These are phyloP conservation scores for Percopsis transmontana DNA, from an alignment of 2,113 vertebrate genomes.

Conservation along the genomic window DNA sequence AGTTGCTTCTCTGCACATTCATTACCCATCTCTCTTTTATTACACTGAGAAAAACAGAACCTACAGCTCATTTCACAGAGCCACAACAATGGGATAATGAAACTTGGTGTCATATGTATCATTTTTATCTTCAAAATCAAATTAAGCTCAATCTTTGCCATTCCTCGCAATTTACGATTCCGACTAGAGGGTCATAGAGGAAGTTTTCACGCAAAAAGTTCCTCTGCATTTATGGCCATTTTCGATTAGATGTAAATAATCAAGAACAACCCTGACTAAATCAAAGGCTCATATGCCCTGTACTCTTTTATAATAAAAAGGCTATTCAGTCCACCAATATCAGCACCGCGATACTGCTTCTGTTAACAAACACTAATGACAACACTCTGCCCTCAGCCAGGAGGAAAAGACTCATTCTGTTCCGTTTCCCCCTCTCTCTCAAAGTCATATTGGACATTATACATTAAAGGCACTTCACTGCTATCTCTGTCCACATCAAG, in stretches of 20 bases:
- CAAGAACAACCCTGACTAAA: constrained; percentile 14
- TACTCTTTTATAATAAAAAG: constrained; percentile 50
- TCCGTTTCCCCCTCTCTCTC: constrained; percentile 19
- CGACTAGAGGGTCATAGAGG: constrained; percentile 25
- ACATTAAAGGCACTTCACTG: constrained; percentile 76
- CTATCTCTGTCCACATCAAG: constrained; percentile 53
- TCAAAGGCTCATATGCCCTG: constrained; percentile 16
- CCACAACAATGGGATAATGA: neutral
- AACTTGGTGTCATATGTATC: too few relatives aligned
- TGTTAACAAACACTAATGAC: constrained; percentile 21
- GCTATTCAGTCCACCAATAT: constrained; percentile 70
- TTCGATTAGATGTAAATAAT: constrained; percentile 8
- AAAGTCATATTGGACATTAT: constrained; percentile 49
- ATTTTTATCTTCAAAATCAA: constrained; percentile 12
- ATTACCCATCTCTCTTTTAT: constrained; percentile 26
- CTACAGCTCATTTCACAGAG: constrained; percentile 30
- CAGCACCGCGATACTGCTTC: constrained; percentile 47
- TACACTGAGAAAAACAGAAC: constrained; percentile 28
- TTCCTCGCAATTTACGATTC: constrained; percentile 23
- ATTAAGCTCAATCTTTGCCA: constrained; percentile 10
- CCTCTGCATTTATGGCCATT: constrained; percentile 11
- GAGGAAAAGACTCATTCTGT: constrained; percentile 20
- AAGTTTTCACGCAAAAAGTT: constrained; percentile 11
- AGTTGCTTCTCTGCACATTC: constrained; percentile 33
- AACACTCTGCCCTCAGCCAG: constrained; percentile 21